A percentile compares a stretch with the other conserved stretches of the same genome.
phyloP scores from a whole-genome alignment of 1,140 invertebrate genomes.

The Halictus rubicundus region DNA sequence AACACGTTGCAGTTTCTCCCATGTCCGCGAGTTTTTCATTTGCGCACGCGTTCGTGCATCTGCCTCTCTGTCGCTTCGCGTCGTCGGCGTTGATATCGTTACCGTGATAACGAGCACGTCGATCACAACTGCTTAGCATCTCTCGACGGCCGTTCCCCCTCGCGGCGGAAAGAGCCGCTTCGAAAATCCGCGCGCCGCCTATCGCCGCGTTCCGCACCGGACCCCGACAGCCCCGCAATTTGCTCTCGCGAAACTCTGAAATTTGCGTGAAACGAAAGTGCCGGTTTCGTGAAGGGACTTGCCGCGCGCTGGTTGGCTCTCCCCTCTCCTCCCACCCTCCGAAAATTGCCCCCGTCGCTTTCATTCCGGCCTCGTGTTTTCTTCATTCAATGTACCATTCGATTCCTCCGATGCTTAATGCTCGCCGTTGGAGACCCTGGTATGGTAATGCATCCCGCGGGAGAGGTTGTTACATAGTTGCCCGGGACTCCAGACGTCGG shows the following conservation, averaged over 20 bases:
- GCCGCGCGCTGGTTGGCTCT: not conserved
- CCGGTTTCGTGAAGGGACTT: conserved; percentile 30
- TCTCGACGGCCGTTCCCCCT: not conserved
- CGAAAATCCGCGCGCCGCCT: no score
- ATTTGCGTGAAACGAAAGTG: conserved; percentile 68
- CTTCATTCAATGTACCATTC: not conserved
- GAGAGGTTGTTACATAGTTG: no score
- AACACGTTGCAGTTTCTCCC: conserved; percentile 71
- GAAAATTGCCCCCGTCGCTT: conserved; percentile 2
- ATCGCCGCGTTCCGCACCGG: no score
- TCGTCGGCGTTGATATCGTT: conserved; percentile 14
- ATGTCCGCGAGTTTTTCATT: conserved; percentile 62
- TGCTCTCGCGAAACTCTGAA: conserved; percentile 58
- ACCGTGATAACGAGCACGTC: conserved; percentile 51
- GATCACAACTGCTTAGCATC: conserved; percentile 23
- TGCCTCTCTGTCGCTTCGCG: not conserved
- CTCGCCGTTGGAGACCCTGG: no score
- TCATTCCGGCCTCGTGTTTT: not conserved
- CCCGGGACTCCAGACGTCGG: no score
- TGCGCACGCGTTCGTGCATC: conserved; percentile 25
- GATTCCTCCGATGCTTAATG: not conserved
- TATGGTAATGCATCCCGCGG: no score
- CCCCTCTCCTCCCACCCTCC: not conserved
- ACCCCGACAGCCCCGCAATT: not conserved
- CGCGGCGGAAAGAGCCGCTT: not conserved